Conservation (phyloP, 1,140 invertebrate species). For the Pachypsylla venusta region DNA sequence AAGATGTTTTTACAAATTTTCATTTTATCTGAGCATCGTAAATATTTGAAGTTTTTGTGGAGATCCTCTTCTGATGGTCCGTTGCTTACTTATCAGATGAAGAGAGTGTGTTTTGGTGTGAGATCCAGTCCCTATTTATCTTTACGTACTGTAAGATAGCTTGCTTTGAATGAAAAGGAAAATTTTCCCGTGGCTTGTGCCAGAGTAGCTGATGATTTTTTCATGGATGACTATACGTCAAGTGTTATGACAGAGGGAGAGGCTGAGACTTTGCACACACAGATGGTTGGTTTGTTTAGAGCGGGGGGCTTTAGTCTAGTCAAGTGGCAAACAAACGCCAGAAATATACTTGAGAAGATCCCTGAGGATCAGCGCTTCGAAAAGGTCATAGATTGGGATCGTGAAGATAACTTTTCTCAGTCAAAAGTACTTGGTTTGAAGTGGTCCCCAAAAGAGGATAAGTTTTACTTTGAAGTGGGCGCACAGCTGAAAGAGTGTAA, state of each 20-base stretch:
- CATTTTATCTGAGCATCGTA: not conserved
- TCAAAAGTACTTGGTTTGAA: not conserved
- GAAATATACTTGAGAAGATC: not conserved
- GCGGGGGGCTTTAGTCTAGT: not conserved
- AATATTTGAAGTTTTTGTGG: not conserved
- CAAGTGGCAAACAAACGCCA: not conserved
- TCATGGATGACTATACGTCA: not conserved
- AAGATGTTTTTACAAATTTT: not conserved
- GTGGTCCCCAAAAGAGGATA: not conserved
- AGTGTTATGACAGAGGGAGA: not conserved
- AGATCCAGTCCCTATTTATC: not conserved
- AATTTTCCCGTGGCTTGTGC: not conserved
- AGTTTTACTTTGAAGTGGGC: not conserved
- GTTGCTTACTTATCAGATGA: not conserved
- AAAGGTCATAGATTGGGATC: not conserved
- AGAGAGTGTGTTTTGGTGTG: not conserved
- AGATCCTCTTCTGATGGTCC: not conserved
- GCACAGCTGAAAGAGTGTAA: not conserved
- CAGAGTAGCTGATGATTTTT: not conserved
- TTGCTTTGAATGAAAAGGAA: constrained; percentile 20
- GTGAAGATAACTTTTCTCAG: not conserved
- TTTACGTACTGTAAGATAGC: not conserved
- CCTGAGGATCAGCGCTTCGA: not conserved
- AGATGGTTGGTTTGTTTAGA: not conserved
- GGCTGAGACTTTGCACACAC: not conserved